Conservation (phyloP, 2,888 invertebrate genomes). For the Lasioglossum leucozonium region DNA sequence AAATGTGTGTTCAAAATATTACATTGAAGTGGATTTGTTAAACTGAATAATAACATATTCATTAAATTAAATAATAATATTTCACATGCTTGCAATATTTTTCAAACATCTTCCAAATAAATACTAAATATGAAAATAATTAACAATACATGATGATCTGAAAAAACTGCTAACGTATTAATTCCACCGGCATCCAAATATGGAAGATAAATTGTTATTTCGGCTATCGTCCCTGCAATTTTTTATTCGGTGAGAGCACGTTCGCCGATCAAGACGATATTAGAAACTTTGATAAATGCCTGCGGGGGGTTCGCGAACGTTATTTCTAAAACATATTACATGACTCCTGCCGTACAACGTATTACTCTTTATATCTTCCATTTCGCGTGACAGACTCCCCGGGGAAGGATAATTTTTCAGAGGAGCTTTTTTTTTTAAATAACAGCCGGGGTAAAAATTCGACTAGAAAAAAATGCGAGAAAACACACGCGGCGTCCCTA, state of each 20-base stretch:
- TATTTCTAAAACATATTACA: constrained; percentile 16
- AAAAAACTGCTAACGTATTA: background rate
- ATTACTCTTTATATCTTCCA: constrained; percentile 5
- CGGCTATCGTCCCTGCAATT: background rate
- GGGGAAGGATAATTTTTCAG: constrained; percentile 9
- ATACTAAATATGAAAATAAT: background rate
- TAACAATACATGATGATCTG: background rate
- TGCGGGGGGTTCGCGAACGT: background rate
- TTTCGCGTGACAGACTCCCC: constrained; percentile 11
- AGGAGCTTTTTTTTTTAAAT: background rate
- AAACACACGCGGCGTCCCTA: constrained; percentile 7
- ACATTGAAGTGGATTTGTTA: background rate
- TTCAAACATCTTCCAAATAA: background rate
- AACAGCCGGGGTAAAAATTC: constrained; percentile 1
- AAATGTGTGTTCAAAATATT: background rate
- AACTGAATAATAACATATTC: too few relatives aligned
- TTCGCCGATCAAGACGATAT: background rate
- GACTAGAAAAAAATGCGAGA: constrained; percentile 17
- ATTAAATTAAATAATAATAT: background rate
- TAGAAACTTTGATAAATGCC: constrained; percentile 7
- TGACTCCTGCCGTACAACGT: background rate
- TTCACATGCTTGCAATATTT: background rate
- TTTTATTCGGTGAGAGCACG: background rate
- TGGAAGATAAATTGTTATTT: background rate
- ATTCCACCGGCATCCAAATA: background rate